Percentiles rank a stretch among this genome's conserved stretches.
These are phyloP conservation scores for Celastrina argiolus DNA, from an alignment of 2,888 invertebrate species.

Conservation along the genomic window DNA sequence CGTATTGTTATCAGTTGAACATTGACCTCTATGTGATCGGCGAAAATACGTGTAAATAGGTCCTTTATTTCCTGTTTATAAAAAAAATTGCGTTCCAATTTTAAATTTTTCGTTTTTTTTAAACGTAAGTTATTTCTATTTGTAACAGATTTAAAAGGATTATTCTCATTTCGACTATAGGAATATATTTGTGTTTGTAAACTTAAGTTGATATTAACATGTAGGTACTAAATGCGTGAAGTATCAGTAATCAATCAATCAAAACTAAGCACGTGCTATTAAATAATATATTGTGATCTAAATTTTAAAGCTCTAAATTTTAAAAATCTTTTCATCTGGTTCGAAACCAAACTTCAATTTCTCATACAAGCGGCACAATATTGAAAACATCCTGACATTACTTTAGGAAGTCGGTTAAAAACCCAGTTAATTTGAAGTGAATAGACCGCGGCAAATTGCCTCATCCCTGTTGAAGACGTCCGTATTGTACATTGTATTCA, in stretches of 20 bases:
- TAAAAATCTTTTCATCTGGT: background rate
- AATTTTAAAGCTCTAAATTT: background rate
- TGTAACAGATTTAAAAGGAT: too few species aligned
- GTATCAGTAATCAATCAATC: background rate
- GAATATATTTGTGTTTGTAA: too few species aligned
- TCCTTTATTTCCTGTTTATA: background rate
- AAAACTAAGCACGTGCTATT: background rate
- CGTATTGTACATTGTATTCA: background rate
- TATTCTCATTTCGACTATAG: too few species aligned
- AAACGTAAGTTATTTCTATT: too few species aligned
- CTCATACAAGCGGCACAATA: background rate
- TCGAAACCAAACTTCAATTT: background rate
- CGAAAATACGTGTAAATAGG: background rate
- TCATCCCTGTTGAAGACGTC: constrained; percentile 5
- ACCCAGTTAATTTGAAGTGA: background rate
- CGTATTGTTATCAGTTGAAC: background rate
- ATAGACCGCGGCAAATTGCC: background rate
- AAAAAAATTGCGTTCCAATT: too few species aligned
- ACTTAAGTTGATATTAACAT: too few species aligned
- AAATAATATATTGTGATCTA: too few species aligned
- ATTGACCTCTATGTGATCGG: background rate
- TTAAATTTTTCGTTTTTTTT: too few species aligned
- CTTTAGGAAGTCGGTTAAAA: background rate
- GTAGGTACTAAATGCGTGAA: too few species aligned
- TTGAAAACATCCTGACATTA: background rate